Evolutionary conservation across 2,888 invertebrate genomes (phyloP), one percentile per base, ranked within the genome.

Genomic region (Dicranocentrus wangi): DNA sequence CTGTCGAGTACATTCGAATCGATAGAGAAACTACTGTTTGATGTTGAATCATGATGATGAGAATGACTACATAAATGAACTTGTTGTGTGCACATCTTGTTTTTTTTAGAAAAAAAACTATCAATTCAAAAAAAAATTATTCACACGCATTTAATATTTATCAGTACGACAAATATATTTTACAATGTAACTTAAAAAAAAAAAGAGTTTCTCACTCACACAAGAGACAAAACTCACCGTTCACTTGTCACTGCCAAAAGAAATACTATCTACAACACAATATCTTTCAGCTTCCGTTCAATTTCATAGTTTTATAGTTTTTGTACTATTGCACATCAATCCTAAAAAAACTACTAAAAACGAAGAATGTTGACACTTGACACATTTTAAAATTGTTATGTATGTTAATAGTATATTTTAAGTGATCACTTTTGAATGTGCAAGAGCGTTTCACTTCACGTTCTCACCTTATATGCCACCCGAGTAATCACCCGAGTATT

Each of bases 1-100:
- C 94, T 91, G 95, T 95, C 92, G 95, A 95, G 90, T 95, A 94
- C 90, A 95, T 95, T 89, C 95, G 95, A 90, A 94, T 95, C 91
- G 95, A 96, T 91, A 93, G 95, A 89, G 95, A 95, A 91, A 95
- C 95, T 89, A 95, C 95, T 88, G 95, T 96, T 92, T 94, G 75
- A 82, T 69, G 55, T 43, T 76, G 63, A 79, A 47, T 47, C 47
- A 47, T 65, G 55, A 77, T 69, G 21, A 60, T 65, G 60, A 71
- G 71, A 71, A 71, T 75, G 75, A 66, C 75, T 66, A 55, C 21
- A 23, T 25, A 55, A 13, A 25, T 13, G 21, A 23, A 25, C 63
- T 53, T 43, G 43, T 70, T 47, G 47, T n/a, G 47, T 47, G 47
- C 47, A 47, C 47, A 47, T 15, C 47, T 47, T n/a, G 32, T 47